These are phyloP conservation scores for Phycodurus eques DNA, from an alignment of 2,113 vertebrate genomes.

Conservation along the genomic window DNA sequence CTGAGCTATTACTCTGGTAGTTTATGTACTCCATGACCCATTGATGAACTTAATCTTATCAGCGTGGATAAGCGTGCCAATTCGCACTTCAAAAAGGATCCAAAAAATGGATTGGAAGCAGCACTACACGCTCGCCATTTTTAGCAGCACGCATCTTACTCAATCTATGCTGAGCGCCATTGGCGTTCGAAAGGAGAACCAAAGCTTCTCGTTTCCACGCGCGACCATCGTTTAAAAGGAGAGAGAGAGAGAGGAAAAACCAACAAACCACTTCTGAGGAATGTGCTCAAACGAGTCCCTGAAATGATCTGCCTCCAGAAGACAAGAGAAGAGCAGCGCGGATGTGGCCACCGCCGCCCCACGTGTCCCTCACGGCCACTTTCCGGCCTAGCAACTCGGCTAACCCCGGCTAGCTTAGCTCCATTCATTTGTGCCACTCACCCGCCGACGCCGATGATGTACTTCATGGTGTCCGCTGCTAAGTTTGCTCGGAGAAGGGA, in stretches of 20 bases:
- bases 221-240: too few relatives aligned
- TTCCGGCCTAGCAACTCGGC: slow-evolving; percentile 11
- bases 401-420: slow-evolving; percentile 22
- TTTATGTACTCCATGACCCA: background rate
- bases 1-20: background rate
- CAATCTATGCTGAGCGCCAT: too few relatives aligned
- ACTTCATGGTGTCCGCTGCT: slow-evolving; percentile 75
- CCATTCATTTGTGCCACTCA: slow-evolving; percentile 68
- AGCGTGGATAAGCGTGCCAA: background rate
- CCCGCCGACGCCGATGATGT: slow-evolving; percentile 91
- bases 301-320: background rate
- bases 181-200: background rate
- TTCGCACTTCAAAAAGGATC: background rate
- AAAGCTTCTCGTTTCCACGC: background rate
- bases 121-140: background rate
- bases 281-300: background rate
- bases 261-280: too few relatives aligned
- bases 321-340: background rate
- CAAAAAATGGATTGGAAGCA: background rate
- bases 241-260: background rate
- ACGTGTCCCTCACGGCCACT: slow-evolving; percentile 40
- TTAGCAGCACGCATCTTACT: background rate
- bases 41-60: background rate
- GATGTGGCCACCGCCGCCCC: slow-evolving; percentile 20
- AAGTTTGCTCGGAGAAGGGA: background rate